These are phyloP conservation scores for Heliocidaris erythrogramma DNA, from an alignment of 35 echinoderm and acorn worm species.

Conservation along the genomic window DNA sequence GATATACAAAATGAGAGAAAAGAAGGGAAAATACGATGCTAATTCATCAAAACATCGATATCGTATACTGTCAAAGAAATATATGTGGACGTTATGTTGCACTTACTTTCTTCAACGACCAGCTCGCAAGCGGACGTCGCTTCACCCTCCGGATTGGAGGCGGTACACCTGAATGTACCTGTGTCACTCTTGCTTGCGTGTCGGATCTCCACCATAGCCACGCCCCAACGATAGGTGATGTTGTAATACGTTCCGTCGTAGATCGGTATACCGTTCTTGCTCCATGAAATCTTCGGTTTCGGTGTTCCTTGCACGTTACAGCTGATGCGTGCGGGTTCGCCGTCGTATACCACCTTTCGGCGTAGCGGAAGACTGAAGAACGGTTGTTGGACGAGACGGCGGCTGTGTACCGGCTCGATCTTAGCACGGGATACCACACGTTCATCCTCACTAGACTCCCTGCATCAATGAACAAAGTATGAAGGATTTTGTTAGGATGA, in stretches of 20 bases:
- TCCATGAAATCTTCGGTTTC: slow-evolving; percentile 75
- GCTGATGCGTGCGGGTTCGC: slow-evolving; percentile 74
- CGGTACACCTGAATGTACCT: slow-evolving; percentile 84
- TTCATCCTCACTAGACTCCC: slow-evolving; percentile 84
- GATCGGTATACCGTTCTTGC: slow-evolving; percentile 78
- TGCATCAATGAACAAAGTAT: slow-evolving; percentile 30
- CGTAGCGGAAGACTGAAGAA: slow-evolving; percentile 96
- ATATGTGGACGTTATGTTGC: not conserved
- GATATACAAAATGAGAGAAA: no score
- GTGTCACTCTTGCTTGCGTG: slow-evolving; percentile 67
- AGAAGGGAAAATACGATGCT: no score
- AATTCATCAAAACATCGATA: not conserved
- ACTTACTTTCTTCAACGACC: slow-evolving; percentile 93
- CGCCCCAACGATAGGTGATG: slow-evolving; percentile 75
- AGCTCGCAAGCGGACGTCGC: slow-evolving; percentile 78
- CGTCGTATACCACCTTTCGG: slow-evolving; percentile 77
- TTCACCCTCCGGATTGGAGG: slow-evolving; percentile 78
- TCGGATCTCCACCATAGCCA: slow-evolving; percentile 79
- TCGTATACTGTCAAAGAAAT: not conserved
- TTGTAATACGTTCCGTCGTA: slow-evolving; percentile 57
- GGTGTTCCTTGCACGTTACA: slow-evolving; percentile 90
- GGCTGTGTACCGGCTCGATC: not conserved
- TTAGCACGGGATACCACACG: slow-evolving; percentile 23
- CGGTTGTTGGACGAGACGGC: slow-evolving; percentile 54
- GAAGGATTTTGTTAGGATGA: not conserved